These are phyloP conservation scores for Tachina fera DNA, from an alignment of 2,888 invertebrate genomes.

Conservation along the genomic window DNA sequence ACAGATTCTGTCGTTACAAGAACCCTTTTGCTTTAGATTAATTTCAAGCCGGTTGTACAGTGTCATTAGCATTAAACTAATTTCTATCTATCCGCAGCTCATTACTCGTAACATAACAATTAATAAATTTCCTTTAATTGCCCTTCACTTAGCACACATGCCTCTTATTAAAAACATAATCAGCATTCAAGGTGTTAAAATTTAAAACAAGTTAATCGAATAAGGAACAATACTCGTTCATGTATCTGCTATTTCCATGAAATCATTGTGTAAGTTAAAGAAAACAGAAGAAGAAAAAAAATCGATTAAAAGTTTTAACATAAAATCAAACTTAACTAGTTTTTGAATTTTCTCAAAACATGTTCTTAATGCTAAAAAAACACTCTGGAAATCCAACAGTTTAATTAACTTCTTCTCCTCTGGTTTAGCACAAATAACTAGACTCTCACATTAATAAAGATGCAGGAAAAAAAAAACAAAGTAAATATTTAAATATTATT, in stretches of 20 bases:
- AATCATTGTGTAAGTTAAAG: background rate
- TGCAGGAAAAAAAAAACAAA: background rate
- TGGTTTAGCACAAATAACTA: slow-evolving; percentile 10
- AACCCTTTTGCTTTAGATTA: too few species aligned
- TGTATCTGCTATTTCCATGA: slow-evolving; percentile 21
- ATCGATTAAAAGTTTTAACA: background rate
- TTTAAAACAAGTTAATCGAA: slow-evolving; percentile 26
- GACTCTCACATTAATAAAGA: slow-evolving; percentile 1
- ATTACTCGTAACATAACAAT: background rate
- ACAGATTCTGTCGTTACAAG: too few species aligned
- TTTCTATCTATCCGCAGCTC: background rate
- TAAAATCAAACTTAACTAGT: slow-evolving; percentile 5
- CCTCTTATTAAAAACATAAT: background rate
- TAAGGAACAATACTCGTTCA: background rate
- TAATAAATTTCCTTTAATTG: background rate
- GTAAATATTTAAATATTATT: slow-evolving; percentile 5
- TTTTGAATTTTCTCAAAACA: background rate
- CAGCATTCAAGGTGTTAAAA: slow-evolving; percentile 36
- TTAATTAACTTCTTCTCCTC: slow-evolving; percentile 43
- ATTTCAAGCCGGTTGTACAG: too few species aligned
- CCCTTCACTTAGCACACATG: background rate
- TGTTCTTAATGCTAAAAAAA: slow-evolving; percentile 24
- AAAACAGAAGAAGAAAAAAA: background rate
- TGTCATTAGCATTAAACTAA: background rate
- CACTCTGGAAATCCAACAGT: slow-evolving; percentile 4